A percentile compares a stretch with the other conserved stretches of the same genome.
Evolutionary conservation across 2,888 invertebrate species (phyloP).

Genomic region (Scaptodrosophila latifasciaeformis): DNA sequence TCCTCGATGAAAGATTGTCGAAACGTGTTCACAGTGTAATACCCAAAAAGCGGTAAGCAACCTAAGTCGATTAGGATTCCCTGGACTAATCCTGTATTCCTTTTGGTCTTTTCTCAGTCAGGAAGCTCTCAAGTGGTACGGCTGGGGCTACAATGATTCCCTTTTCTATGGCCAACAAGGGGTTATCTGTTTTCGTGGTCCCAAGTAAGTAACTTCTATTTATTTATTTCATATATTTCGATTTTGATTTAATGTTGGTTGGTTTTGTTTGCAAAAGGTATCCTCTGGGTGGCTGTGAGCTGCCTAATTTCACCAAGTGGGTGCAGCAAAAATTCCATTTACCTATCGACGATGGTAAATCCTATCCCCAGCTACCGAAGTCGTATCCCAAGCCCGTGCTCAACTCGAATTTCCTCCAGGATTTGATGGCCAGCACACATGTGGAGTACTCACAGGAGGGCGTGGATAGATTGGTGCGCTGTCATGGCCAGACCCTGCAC

Average conservation of each 20-base stretch:
- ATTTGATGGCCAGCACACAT: constrained; percentile 76
- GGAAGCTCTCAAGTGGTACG: constrained; percentile 97
- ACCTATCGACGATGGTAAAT: constrained; percentile 75
- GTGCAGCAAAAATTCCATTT: constrained; percentile 84
- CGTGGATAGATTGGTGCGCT: constrained; percentile 88
- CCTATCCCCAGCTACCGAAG: constrained; percentile 78
- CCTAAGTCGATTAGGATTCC: too few relatives aligned
- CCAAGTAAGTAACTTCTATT: constrained; percentile 79
- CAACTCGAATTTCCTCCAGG: constrained; percentile 78
- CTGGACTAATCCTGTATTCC: background rate
- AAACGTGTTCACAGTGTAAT: constrained; percentile 69
- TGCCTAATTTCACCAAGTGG: constrained; percentile 90
- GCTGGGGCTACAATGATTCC: constrained; percentile 99
- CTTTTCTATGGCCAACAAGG: constrained; percentile 84
- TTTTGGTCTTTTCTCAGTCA: constrained; percentile 79
- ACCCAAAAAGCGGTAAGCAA: constrained; percentile 70
- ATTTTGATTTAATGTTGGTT: background rate
- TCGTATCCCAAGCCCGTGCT: constrained; percentile 82
- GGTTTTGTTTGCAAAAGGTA: constrained; percentile 79
- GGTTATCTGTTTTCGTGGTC: constrained; percentile 85
- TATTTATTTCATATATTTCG: background rate
- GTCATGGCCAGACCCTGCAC: constrained; percentile 94
- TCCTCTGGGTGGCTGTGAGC: constrained; percentile 80
- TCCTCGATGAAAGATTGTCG: constrained; percentile 66
- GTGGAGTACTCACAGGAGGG: constrained; percentile 83